Evolutionary conservation across 2,888 invertebrate species (phyloP), one percentile per base, ranked within the genome.

Genomic region (Lycaena phlaeas): DNA sequence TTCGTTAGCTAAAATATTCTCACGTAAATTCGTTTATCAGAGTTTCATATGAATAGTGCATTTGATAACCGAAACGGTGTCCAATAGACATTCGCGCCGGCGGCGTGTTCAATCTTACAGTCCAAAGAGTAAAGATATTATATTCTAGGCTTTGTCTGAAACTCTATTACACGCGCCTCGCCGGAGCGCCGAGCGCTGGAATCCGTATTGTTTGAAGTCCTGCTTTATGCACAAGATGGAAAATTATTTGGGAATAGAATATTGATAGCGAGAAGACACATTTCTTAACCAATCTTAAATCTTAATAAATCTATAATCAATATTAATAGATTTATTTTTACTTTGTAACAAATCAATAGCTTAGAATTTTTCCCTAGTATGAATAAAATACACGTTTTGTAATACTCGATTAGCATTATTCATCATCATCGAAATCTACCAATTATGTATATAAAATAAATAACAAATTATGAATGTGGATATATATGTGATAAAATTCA

Each of bases 81-180:
- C 18, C 11, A 34, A 22, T 22, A 34, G 34, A 22, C 22, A 18
- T 34, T 34, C 9, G 34, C 34, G 34, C 18, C 9, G 6, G 22
- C 7, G 18, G 34, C 18, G 22, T 34, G 22, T 22, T 18, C 34
- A 11, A 34, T 34, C 18, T 17, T 17, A 11, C 34, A 34, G 34
- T 11, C 18, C 18, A 22, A 34, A 34, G 12, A 34, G 18, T 34
- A 11, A 17, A 31, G 31, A 31, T 18, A 31, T 31, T 31, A 34
- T 34, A 22, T 34, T 34, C 14, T 22, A 22, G 34, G 34, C 34
- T 34, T 34, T 34, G 22, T 34, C 34, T 34, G 22, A n/a, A 9
- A 34, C 22, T n/a, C n/a, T 34, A 34, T 18, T 30, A 15, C 15
- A n/a, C 15, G 15, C 28, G 14, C 28, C 7, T 29, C 30, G 30